phyloP scores from a whole-genome alignment of 2,888 invertebrate genomes.

The Pinctada fucata region DNA sequence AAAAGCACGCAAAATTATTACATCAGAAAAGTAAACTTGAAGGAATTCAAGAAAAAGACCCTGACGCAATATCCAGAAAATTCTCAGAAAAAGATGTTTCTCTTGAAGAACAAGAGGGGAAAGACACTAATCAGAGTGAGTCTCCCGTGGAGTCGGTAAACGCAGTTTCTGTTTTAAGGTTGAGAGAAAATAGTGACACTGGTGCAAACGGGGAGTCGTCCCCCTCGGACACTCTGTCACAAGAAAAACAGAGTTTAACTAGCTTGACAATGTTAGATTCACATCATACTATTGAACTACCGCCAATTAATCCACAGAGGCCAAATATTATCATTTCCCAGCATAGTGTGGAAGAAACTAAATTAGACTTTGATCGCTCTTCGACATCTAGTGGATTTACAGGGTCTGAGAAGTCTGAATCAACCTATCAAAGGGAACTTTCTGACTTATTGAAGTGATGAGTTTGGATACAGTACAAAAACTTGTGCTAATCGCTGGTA shows the following conservation, averaged over 20 bases:
- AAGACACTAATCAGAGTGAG: background rate
- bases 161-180: background rate
- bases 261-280: background rate
- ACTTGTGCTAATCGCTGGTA: too few relatives aligned
- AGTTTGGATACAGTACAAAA: too few relatives aligned
- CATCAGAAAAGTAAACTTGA: constrained; percentile 44
- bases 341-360: background rate
- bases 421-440: background rate
- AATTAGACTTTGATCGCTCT: constrained; percentile 9
- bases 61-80: constrained; percentile 57
- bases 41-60: constrained; percentile 49
- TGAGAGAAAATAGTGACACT: constrained; percentile 26
- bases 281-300: background rate
- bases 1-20: constrained; percentile 27
- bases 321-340: background rate
- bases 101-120: background rate
- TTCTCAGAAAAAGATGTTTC: constrained; percentile 39
- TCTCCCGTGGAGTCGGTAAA: constrained; percentile 25
- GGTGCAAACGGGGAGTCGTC: background rate
- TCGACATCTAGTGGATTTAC: constrained; percentile 29
- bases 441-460: background rate
- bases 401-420: constrained; percentile 23
- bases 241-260: background rate
- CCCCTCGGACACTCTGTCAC: constrained; percentile 4
- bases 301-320: background rate